Evolutionary conservation across 2,113 vertebrate species (phyloP).

Genomic region (Columba janthina): DNA sequence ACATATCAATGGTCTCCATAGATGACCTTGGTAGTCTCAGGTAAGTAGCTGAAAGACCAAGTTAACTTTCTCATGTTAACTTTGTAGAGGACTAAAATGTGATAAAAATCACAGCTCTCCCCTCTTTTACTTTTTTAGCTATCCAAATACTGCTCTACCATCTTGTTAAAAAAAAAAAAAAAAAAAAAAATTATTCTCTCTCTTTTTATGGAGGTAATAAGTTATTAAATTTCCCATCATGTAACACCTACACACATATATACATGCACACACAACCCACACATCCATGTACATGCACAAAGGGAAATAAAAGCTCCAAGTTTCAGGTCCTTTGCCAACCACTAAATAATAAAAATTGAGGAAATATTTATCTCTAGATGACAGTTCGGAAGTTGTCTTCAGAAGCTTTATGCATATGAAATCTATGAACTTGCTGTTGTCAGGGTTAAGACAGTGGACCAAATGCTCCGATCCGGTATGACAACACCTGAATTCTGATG

Average conservation of each 20-base stretch:
- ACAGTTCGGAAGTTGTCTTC: background rate
- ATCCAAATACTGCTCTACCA: background rate
- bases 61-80: background rate
- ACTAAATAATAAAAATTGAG: background rate
- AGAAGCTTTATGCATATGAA: background rate
- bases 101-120: background rate
- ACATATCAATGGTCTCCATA: background rate
- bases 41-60: background rate
- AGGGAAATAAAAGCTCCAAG: background rate
- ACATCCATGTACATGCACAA: background rate
- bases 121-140: background rate
- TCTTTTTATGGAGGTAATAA: background rate
- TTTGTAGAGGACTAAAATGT: background rate
- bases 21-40: background rate
- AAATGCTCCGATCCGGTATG: background rate
- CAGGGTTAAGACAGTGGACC: background rate
- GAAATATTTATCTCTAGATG: background rate
- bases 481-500: background rate
- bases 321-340: background rate
- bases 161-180: background rate
- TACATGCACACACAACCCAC: background rate
- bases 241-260: accelerated
- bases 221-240: background rate
- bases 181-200: background rate
- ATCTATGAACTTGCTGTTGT: background rate